Conservation (phyloP, 2,888 invertebrate species). For the Saturnia pavonia region DNA sequence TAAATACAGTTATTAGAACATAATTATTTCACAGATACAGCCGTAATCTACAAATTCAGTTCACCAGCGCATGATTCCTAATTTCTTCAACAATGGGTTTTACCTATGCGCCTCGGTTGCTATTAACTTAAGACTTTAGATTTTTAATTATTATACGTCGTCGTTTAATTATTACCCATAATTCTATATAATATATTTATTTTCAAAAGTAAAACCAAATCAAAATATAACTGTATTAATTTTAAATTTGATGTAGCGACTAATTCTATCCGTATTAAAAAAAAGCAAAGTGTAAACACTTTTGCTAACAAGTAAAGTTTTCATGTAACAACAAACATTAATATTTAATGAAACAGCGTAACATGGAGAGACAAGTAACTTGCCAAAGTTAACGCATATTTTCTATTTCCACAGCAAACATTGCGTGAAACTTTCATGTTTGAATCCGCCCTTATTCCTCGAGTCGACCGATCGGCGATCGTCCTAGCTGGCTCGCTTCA, state of each 20-base stretch:
- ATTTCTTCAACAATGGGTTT: background rate
- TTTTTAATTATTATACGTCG: no score
- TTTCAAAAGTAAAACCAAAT: no score
- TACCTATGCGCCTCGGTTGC: background rate
- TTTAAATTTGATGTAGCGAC: background rate
- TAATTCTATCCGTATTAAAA: background rate
- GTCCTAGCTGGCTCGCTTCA: slow-evolving; percentile 29
- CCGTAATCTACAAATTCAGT: background rate
- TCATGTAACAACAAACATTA: slow-evolving; percentile 2
- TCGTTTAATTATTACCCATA: no score
- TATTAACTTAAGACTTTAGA: background rate
- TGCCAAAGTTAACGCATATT: slow-evolving; percentile 12
- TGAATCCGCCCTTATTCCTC: slow-evolving; percentile 18
- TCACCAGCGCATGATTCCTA: background rate
- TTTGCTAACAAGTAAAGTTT: background rate
- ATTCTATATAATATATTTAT: no score
- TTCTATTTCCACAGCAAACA: slow-evolving; percentile 13
- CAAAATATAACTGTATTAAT: background rate
- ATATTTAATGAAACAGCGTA: slow-evolving; percentile 13
- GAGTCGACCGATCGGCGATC: slow-evolving; percentile 31
- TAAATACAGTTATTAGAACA: no score
- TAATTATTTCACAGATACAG: no score
- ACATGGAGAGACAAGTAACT: background rate
- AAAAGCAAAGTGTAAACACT: background rate
- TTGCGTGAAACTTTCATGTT: slow-evolving; percentile 12